phyloP scores from a whole-genome alignment of 2,888 invertebrate species.

The Luffia ferchaultella region DNA sequence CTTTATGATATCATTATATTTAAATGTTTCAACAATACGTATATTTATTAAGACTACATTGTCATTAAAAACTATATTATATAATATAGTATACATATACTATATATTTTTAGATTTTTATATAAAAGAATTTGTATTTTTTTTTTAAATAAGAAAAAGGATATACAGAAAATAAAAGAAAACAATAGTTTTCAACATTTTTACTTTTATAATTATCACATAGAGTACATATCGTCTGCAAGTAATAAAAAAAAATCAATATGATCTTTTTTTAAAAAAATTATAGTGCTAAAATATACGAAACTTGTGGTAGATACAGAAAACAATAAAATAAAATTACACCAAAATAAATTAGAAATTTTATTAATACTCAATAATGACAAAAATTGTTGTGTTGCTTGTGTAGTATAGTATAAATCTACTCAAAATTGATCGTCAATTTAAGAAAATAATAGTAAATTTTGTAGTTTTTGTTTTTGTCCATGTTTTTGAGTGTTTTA shows the following conservation, averaged over 20 bases:
- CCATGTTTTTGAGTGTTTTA: no score
- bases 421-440: no score
- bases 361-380: not conserved
- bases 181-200: conserved; percentile 10
- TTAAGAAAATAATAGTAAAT: no score
- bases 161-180: conserved; percentile 5
- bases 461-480: no score
- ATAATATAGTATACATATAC: not conserved
- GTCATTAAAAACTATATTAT: no score
- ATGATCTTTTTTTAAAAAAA: conserved; percentile 16
- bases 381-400: no score
- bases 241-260: conserved; percentile 23
- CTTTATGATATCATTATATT: no score
- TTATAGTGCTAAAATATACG: conserved; percentile 22
- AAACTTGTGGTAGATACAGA: not conserved
- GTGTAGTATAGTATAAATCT: no score
- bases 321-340: conserved; percentile 32
- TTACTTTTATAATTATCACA: conserved; percentile 56
- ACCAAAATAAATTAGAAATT: conserved; percentile 6
- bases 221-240: conserved; percentile 31
- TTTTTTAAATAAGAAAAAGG: not conserved
- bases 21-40: no score
- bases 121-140: no score
- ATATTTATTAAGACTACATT: no score
- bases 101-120: not conserved